A percentile compares a stretch with the other conserved stretches of the same genome.
These are phyloP conservation scores for Manis javanica DNA, from an alignment of 2,797 vertebrate species.

Conservation along the genomic window DNA sequence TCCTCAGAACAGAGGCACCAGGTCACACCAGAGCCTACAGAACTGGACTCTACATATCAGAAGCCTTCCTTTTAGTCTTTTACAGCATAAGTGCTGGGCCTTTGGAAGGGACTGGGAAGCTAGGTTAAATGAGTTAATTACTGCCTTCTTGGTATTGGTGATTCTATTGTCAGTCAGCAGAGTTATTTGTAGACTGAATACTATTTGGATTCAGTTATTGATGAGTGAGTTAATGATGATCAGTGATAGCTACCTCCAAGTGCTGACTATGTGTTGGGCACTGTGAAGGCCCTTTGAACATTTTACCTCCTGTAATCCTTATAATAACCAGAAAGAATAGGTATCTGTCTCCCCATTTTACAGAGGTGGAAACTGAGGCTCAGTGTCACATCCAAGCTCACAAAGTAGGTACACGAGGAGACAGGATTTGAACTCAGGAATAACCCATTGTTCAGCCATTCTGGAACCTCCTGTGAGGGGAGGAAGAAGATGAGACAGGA, in stretches of 20 bases:
- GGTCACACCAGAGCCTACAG: neutral
- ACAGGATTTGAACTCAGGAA: neutral
- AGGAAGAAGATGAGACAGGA: neutral
- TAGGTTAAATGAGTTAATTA: neutral
- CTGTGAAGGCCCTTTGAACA: neutral
- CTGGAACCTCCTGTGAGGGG: neutral
- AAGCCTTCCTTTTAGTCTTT: neutral
- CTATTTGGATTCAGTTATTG: neutral
- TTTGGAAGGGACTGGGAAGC: neutral
- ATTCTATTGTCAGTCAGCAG: neutral
- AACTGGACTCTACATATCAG: neutral
- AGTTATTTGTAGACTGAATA: neutral
- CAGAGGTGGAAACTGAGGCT: neutral
- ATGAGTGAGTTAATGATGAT: neutral
- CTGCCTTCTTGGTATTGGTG: neutral
- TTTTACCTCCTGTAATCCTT: neutral
- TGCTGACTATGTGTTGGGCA: neutral
- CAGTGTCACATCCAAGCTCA: neutral
- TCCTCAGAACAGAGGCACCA: neutral
- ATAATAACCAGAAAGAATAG: neutral
- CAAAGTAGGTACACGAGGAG: neutral
- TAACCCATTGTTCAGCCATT: neutral
- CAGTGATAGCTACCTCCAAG: neutral
- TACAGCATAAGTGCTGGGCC: rapidly evolving
- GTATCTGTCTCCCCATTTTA: neutral